Evolutionary conservation across 2,113 vertebrate genomes (phyloP), one percentile per base, ranked within the genome.

Genomic region (Mesocricetus auratus): DNA sequence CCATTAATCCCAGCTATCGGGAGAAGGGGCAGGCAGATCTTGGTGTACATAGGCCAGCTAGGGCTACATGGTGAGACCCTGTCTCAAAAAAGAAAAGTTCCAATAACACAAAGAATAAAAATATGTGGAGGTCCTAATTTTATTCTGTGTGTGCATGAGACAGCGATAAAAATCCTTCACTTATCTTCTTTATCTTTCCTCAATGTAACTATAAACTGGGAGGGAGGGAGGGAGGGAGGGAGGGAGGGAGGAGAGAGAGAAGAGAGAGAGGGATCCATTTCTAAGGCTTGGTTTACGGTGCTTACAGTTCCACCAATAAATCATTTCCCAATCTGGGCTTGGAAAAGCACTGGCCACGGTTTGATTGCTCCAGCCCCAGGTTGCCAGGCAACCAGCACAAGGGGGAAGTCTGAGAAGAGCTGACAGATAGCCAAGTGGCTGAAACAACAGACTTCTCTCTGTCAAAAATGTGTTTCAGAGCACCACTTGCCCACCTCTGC

Each of bases 381-480:
- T 99, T 99, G 99, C 99, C 99, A 99, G 98, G 99, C 99, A 98
- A 99, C 99, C 97, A 50, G 75, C 91, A 98, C 98, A 69, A 98
- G 98, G 99, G 98, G 98, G 98, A 98, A 97, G 98, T 96, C 98
- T 96, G 97, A 93, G 98, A 97, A 97, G 58, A 16, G 97, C 99
- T 98, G 99, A 99, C 99, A 99, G 99, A 99, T 98, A 98, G 98
- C 99, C 99, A 98, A 98, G 98, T 97, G 98, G 98, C 98, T 98
- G 99, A 98, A 99, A 99, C 99, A 98, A 99, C 99, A 99, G 98
- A 96, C 98, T 98, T 98, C 98, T 98, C 98, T 98, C 99, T 98
- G 98, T 99, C 98, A 97, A 98, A 97, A 99, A 98, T 97, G 98
- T 98, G 99, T 99, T 99, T 96, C 98, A 98, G 98, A 98, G 98